phyloP scores from a whole-genome alignment of 2,797 vertebrate species.

The Decapterus maruadsi region DNA sequence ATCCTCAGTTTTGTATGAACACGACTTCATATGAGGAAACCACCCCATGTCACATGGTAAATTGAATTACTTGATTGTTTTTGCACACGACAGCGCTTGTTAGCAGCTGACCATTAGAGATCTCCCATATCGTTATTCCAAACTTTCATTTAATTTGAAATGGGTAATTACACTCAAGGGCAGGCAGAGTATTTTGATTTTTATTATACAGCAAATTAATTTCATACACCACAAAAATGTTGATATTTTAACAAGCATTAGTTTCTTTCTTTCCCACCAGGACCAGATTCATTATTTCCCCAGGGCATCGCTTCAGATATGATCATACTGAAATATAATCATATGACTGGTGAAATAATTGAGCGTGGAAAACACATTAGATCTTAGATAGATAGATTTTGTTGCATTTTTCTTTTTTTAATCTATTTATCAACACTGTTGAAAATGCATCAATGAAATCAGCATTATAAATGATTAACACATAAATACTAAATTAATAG shows the following conservation, averaged over 20 bases:
- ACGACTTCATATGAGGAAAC: neutral
- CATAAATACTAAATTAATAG: neutral
- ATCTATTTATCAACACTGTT: neutral
- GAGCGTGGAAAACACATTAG: constrained; percentile 61
- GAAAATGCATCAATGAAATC: no score
- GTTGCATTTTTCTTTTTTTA: no score
- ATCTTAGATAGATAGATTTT: neutral
- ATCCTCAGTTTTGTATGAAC: neutral
- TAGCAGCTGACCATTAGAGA: constrained; percentile 54
- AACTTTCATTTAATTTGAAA: constrained; percentile 60
- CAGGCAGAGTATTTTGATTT: constrained; percentile 52
- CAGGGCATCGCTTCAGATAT: constrained; percentile 46
- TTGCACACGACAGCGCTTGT: constrained; percentile 23
- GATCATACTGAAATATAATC: no score
- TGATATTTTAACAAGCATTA: constrained; percentile 56
- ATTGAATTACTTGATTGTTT: constrained; percentile 15
- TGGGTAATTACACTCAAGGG: constrained; percentile 58
- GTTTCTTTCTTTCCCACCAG: constrained; percentile 31
- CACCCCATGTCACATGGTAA: neutral
- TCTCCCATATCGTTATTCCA: constrained; percentile 44
- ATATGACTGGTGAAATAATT: constrained; percentile 65
- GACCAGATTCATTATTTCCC: constrained; percentile 38
- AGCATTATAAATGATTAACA: neutral
- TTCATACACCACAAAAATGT: constrained; percentile 34
- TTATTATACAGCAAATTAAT: constrained; percentile 67